Base-by-base conservation (phyloP, 2,113 vertebrate genomes). In the Pungitius pungitius region DNA sequence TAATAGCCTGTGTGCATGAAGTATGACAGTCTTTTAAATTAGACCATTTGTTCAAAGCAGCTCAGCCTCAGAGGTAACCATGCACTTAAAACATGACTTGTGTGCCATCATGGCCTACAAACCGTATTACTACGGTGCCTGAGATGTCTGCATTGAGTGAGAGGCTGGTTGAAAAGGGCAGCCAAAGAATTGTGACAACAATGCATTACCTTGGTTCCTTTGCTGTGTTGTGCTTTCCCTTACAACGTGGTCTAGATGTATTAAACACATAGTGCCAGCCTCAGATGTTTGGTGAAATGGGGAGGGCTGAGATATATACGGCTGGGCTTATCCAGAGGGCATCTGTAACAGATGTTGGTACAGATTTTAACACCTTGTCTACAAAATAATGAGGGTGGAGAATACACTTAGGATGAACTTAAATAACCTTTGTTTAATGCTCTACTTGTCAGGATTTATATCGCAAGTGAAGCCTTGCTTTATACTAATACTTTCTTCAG, bases 1-100 rank as follows among this genome's bases (percentile, higher is more conserved):
- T 76, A 76, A 69, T 80, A 69, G 67, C 35, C 40, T 6, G 1
- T 63, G 56, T 67, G 71, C 75, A 78, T 75, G 49, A 80, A 77
- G 81, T 74, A 77, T 83, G 81, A 80, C 70, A 80, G 66, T 51
- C 52, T 75, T 75, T 66, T 64, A 78, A 75, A 86, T 86, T 43
- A 75, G 80, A 80, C 62, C 33, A 55, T 80, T 78, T 77, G 62
- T 73, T 80, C 61, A 80, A 77, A 83, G 73, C 80, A 74, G 70
- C 64, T 73, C 75, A 54, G 27, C 45, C 65, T 59, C 51, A 63
- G 72, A 60, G 55, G 60, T 60, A 59, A 57, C 39, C 27, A 57
- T 45, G 49, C 59, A 60, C 30, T 43, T 30, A 49, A 67, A 73
- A 68, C 58, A 69, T n/a, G 8, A 35, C 18, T 37, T 35, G 17